Percentiles rank a stretch among this genome's conserved stretches.
Evolutionary conservation across 2,797 vertebrate species (phyloP).

Genomic region (Brachyrhaphis roseni): DNA sequence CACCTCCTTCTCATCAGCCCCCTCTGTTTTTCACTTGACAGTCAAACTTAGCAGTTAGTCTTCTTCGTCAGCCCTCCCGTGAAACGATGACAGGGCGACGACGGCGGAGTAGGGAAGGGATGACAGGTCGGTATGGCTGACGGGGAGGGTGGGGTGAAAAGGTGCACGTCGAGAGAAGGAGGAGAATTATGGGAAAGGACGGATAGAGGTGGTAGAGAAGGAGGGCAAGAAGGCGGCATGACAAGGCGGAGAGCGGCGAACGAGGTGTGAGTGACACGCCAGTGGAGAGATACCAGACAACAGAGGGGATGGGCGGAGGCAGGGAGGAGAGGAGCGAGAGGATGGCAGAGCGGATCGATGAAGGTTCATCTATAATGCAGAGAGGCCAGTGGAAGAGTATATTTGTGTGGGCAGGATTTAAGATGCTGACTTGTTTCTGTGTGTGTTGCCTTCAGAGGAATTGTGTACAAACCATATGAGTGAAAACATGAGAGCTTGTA

Average conservation of each 20-base stretch:
- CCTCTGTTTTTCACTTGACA: constrained; percentile 52
- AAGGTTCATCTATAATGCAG: constrained; percentile 77
- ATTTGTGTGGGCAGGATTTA: constrained; percentile 56
- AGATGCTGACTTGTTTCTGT: constrained; percentile 35
- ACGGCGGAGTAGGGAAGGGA: not conserved
- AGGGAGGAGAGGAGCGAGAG: constrained; percentile 1
- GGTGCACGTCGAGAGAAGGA: constrained; percentile 58
- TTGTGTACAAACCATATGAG: constrained; percentile 40
- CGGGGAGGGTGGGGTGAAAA: constrained; percentile 37
- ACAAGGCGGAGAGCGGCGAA: constrained; percentile 48
- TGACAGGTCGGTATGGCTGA: constrained; percentile 7
- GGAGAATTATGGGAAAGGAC: constrained; percentile 60
- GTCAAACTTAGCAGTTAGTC: constrained; percentile 56
- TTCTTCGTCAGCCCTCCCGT: constrained; percentile 38
- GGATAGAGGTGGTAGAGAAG: constrained; percentile 18
- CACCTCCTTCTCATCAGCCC: constrained; percentile 43
- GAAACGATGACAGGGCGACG: constrained; percentile 47
- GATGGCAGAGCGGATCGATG: constrained; percentile 56
- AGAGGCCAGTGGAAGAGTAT: constrained; percentile 55
- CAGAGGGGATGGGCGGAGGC: constrained; percentile 27
- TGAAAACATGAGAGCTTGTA: constrained; percentile 37
- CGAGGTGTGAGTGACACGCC: constrained; percentile 57
- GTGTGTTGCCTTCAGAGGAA: constrained; percentile 19
- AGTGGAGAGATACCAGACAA: constrained; percentile 47
- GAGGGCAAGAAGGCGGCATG: constrained; percentile 25